Percentiles rank a stretch among this genome's conserved stretches.
These are phyloP conservation scores for Ctenopoma multispine DNA, from an alignment of 2,797 vertebrate species.

Conservation along the genomic window DNA sequence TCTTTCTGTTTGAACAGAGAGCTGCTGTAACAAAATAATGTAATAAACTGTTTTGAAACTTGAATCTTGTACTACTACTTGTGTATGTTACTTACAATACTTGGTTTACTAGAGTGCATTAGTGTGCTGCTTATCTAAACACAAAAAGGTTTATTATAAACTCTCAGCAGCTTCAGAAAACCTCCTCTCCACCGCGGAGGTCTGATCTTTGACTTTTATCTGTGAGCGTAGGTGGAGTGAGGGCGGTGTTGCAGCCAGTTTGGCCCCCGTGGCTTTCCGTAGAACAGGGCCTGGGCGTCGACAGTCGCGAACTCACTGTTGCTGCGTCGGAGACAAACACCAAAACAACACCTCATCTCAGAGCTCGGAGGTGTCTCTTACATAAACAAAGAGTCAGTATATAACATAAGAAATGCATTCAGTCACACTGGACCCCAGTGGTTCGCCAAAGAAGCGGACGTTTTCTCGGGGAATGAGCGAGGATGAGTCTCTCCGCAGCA, in stretches of 20 bases:
- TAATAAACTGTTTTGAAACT: no score
- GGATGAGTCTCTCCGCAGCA: slow-evolving; percentile 84
- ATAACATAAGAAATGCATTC: slow-evolving; percentile 77
- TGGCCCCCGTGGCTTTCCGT: slow-evolving; percentile 59
- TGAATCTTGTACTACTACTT: no score
- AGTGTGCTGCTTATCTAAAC: no score
- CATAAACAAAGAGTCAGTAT: slow-evolving; percentile 41
- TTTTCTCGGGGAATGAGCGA: slow-evolving; percentile 84
- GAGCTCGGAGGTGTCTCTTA: slow-evolving; percentile 47
- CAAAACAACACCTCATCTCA: background rate
- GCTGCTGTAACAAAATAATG: no score
- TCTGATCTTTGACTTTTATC: slow-evolving; percentile 18
- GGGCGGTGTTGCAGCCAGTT: slow-evolving; percentile 20
- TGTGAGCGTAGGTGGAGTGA: slow-evolving; percentile 31
- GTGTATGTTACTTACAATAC: no score
- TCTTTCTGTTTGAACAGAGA: no score
- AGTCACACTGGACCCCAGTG: slow-evolving; percentile 71
- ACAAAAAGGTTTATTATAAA: background rate
- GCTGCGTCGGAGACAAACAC: slow-evolving; percentile 56
- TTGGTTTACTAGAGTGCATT: no score
- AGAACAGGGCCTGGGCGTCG: slow-evolving; percentile 64
- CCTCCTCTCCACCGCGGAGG: background rate
- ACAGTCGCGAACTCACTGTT: background rate
- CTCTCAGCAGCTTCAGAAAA: background rate
- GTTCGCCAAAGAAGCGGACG: slow-evolving; percentile 79